Percentiles rank a stretch among this genome's conserved stretches.
These are phyloP conservation scores for Carpatolechia fugitivella DNA, from an alignment of 2,888 invertebrate species.

Conservation along the genomic window DNA sequence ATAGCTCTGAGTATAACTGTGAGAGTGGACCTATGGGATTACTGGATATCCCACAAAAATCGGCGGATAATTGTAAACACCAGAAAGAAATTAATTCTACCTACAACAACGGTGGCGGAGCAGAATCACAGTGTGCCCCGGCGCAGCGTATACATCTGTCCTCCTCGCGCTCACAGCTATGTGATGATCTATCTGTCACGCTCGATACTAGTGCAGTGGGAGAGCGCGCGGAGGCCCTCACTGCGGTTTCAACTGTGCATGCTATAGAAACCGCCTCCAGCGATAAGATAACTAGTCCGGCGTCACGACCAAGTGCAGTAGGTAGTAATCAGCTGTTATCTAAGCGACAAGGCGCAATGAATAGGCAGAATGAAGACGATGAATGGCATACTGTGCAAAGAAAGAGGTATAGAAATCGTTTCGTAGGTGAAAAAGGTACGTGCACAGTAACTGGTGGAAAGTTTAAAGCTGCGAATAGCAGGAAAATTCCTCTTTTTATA, in stretches of 20 bases:
- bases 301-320: neutral
- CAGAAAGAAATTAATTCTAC: neutral
- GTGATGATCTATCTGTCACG: no score
- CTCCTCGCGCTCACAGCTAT: no score
- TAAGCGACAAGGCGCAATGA: neutral
- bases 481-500: slow-evolving; percentile 17
- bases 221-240: no score
- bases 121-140: neutral
- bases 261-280: no score
- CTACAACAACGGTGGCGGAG: neutral
- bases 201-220: no score
- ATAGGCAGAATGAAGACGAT: neutral
- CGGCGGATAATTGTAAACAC: no score
- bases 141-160: no score
- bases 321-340: neutral
- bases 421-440: slow-evolving; percentile 10
- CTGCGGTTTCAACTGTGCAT: no score
- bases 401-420: slow-evolving; percentile 12
- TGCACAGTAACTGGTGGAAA: neutral
- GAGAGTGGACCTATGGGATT: slow-evolving; percentile 7
- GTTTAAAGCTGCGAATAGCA: slow-evolving; percentile 14
- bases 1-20: neutral
- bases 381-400: slow-evolving; percentile 9
- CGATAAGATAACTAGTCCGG: neutral
- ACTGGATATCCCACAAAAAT: slow-evolving; percentile 1